These are phyloP conservation scores for Phortica variegata DNA, from an alignment of 1,140 invertebrate species.

Conservation along the genomic window DNA sequence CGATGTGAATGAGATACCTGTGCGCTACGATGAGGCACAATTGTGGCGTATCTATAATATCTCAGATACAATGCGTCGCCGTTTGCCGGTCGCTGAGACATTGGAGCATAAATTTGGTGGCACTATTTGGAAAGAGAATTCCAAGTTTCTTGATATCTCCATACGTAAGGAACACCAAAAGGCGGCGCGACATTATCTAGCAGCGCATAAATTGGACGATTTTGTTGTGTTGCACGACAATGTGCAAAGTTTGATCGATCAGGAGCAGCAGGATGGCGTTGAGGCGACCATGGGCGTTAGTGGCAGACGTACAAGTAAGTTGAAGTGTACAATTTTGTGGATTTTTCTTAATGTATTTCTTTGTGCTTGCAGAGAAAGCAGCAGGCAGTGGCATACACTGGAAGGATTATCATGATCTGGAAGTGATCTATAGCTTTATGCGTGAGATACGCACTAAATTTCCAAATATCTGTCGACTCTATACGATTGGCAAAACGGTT, in stretches of 20 bases:
- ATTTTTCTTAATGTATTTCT: not conserved
- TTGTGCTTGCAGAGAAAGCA: conserved; percentile 30
- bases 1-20: conserved; percentile 40
- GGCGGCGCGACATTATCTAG: conserved; percentile 37
- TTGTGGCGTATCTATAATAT: conserved; percentile 61
- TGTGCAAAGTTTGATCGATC: conserved; percentile 47
- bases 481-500: conserved; percentile 69
- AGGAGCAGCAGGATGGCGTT: conserved; percentile 49
- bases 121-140: conserved; percentile 53
- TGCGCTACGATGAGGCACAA: conserved; percentile 61
- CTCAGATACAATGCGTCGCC: conserved; percentile 32
- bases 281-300: conserved; percentile 1
- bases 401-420: conserved; percentile 70
- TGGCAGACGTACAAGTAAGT: conserved; percentile 36
- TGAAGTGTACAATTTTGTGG: no score
- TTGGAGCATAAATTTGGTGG: conserved; percentile 48
- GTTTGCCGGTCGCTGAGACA: conserved; percentile 32
- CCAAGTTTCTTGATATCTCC: conserved; percentile 50
- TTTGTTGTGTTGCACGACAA: conserved; percentile 29
- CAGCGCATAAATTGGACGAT: conserved; percentile 26
- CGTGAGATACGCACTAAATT: conserved; percentile 68
- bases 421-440: conserved; percentile 67
- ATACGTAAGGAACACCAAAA: conserved; percentile 40
- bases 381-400: conserved; percentile 63
- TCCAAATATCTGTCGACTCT: conserved; percentile 64